Percentiles rank a stretch among this genome's conserved stretches.
Evolutionary conservation across 2,113 vertebrate genomes (phyloP).

Genomic region (Urocitellus parryii): DNA sequence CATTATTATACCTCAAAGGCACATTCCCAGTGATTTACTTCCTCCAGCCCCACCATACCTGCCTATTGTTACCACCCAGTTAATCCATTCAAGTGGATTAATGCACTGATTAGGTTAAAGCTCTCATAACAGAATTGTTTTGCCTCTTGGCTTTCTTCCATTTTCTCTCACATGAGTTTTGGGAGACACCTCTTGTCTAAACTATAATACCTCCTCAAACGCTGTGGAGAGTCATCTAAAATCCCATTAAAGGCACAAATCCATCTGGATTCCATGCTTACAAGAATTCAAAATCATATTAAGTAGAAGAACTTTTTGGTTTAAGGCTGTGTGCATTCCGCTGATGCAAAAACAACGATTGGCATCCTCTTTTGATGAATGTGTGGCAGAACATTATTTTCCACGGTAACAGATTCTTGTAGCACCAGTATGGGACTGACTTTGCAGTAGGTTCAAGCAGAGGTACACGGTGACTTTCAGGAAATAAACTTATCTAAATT

Average conservation of each 20-base stretch:
- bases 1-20: too few species aligned
- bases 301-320: not conserved
- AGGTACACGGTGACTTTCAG: constrained; percentile 50
- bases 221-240: constrained; percentile 34
- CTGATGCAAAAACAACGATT: not conserved
- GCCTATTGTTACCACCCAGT: too few species aligned
- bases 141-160: too few species aligned
- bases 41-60: too few species aligned
- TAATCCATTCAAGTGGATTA: too few species aligned
- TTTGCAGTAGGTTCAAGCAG: constrained; percentile 61
- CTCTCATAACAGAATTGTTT: too few species aligned
- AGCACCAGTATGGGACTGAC: not conserved
- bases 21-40: too few species aligned
- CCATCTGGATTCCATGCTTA: not conserved
- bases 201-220: not conserved
- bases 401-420: constrained; percentile 54
- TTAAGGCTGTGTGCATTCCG: not conserved
- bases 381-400: constrained; percentile 63
- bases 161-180: too few species aligned
- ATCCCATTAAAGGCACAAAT: not conserved
- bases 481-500: constrained; percentile 67
- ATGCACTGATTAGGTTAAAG: too few species aligned
- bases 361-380: constrained; percentile 28
- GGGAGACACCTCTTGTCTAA: too few species aligned
- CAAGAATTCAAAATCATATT: not conserved